Conservation (phyloP, 2,797 vertebrate species). For the Loriculus beryllinus region DNA sequence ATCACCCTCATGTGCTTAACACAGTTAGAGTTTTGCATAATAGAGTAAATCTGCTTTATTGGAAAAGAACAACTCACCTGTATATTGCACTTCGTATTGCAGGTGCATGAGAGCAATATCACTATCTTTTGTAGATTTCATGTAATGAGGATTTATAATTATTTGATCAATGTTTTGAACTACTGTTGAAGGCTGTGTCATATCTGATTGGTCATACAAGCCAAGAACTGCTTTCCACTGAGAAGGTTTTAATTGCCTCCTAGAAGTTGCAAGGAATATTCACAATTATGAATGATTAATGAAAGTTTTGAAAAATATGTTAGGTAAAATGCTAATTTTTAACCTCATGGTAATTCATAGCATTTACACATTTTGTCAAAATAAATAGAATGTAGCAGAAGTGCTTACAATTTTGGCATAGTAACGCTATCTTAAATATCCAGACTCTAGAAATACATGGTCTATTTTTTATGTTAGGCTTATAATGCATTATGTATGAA, state of each 20-base stretch:
- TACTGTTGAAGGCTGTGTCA: conserved; percentile 62
- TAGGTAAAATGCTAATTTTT: neutral
- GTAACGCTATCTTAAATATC: neutral
- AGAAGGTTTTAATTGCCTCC: conserved; percentile 81
- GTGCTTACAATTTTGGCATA: neutral
- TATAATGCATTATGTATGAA: conserved; percentile 47
- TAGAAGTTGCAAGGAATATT: conserved; percentile 55
- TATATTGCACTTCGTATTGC: conserved; percentile 79
- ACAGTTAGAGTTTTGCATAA: neutral
- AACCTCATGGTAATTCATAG: neutral
- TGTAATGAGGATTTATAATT: conserved; percentile 83
- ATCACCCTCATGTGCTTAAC: neutral
- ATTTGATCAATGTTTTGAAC: conserved; percentile 76
- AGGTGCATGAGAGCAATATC: conserved; percentile 91
- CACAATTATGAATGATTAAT: neutral
- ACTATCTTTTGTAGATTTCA: conserved; percentile 79
- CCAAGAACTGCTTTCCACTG: conserved; percentile 83
- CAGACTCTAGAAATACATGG: neutral
- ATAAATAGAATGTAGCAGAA: neutral
- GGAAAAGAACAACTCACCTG: conserved; percentile 63
- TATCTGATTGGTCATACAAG: conserved; percentile 75
- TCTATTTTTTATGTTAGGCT: neutral
- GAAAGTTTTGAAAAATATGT: neutral
- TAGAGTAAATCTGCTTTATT: neutral
- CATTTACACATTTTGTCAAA: neutral